Base-by-base conservation (phyloP, 2,113 vertebrate genomes). In the Pterocles burchelli region DNA sequence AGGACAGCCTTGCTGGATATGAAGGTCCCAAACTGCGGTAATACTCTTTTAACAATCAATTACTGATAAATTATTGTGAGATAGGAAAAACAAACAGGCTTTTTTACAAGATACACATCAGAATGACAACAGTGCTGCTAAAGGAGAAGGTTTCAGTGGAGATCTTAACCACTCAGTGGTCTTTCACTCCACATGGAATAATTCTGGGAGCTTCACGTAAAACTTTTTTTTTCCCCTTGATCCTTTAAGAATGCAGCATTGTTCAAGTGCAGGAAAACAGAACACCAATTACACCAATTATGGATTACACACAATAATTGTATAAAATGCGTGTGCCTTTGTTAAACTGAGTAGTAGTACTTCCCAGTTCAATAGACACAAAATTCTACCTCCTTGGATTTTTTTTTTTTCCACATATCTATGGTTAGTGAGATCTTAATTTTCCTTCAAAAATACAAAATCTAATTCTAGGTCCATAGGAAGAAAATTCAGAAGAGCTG, bases 11-110 rank as follows among this genome's bases (percentile, higher is more conserved):
- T 99, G 93, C 97, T 98, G 95, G 98, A 96, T 84, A 98, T 99
- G 97, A 98, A 95, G 66, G 97, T 99, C 65, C 98, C 98, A 1
- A 98, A 99, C 96, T 99, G 99, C 97, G 99, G 99, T 99, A 98
- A 98, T 98, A 96, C 76, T 89, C 43, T 94, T 97, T 98, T 92
- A 36, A 76, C 11, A 9, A 89, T 75, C 71, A 90, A 29, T 67
- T 92, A 61, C 36, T 84, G 29, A 41, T 51, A n/a, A 77, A 17
- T 71, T 83, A 25, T 41, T 83, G 5, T 55, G 8, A 93, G 33
- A 43, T 9, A 34, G 43, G 36, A 34, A 77, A 77, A 78, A 20
- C 5, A 54, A 71, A 26, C 3, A 6, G 17, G 7, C 0, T 28
- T 88, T 93, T 73, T 66, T 68, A 25, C 10, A 58, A 73, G 31